These are phyloP conservation scores for Hexactinellida sp. DNA, from an alignment of 37 sponge, comb jelly and placozoan species.

Conservation along the genomic window DNA sequence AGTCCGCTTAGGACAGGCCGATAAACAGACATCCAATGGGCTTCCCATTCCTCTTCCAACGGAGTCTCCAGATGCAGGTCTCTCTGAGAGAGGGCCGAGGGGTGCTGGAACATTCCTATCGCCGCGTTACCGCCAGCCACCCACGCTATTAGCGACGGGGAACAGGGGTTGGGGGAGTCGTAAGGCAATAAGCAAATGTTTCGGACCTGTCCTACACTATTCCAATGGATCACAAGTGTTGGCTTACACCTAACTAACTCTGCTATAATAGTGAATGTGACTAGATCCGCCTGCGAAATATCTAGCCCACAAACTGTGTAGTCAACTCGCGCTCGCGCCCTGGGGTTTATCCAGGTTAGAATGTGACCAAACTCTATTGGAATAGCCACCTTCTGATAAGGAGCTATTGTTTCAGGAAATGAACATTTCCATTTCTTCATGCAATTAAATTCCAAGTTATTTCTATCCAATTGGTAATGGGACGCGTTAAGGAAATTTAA, in stretches of 20 bases:
- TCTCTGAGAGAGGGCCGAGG: background rate
- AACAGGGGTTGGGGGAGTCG: background rate
- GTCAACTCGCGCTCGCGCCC: background rate
- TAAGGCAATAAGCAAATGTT: background rate
- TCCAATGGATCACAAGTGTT: background rate
- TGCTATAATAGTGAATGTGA: background rate
- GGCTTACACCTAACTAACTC: background rate
- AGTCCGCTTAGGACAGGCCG: background rate
- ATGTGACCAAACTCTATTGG: background rate
- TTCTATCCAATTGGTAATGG: background rate
- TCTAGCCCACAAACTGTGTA: background rate
- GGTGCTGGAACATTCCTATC: background rate
- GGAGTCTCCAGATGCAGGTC: background rate
- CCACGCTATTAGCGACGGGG: background rate
- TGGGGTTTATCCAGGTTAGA: background rate
- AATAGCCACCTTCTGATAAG: background rate
- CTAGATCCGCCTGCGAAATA: background rate
- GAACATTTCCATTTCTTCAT: background rate
- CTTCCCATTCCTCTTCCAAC: background rate
- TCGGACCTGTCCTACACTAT: background rate
- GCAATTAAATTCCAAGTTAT: background rate
- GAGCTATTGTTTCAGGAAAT: background rate
- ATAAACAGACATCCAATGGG: background rate
- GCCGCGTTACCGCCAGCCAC: background rate
- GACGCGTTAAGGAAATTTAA: background rate